phyloP scores from a whole-genome alignment of 2,797 vertebrate genomes.

The Phoebastria nigripes region DNA sequence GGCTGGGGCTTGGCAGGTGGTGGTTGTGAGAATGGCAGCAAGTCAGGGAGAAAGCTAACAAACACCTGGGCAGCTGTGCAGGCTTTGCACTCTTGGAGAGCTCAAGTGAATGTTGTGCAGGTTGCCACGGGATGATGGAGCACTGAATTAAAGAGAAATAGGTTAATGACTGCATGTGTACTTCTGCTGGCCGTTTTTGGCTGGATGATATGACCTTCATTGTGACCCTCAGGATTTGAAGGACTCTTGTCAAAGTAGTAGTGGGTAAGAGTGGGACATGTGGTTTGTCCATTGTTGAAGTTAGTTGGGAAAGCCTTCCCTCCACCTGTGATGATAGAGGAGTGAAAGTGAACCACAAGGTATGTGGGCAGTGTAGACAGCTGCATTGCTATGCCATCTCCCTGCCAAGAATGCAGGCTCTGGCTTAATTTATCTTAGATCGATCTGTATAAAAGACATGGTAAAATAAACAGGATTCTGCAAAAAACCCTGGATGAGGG shows the following conservation, averaged over 20 bases:
- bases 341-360: neutral
- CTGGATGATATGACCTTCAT: neutral
- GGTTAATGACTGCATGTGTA: too few species aligned
- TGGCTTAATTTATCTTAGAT: neutral
- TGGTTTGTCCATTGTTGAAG: fast-evolving
- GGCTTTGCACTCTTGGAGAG: neutral
- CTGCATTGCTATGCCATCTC: neutral
- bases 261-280: neutral
- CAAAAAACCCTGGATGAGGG: neutral
- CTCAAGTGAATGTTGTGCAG: neutral
- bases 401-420: neutral
- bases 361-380: neutral
- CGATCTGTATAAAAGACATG: neutral
- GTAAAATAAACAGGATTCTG: neutral
- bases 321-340: neutral
- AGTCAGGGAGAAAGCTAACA: neutral
- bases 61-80: neutral
- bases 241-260: neutral
- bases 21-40: neutral
- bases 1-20: neutral
- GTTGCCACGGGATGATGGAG: neutral
- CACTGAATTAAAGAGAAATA: neutral
- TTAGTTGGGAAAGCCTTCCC: neutral
- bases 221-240: neutral
- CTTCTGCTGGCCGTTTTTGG: neutral